Conservation (phyloP, 2,797 vertebrate genomes). For the Hippocampus kuda region DNA sequence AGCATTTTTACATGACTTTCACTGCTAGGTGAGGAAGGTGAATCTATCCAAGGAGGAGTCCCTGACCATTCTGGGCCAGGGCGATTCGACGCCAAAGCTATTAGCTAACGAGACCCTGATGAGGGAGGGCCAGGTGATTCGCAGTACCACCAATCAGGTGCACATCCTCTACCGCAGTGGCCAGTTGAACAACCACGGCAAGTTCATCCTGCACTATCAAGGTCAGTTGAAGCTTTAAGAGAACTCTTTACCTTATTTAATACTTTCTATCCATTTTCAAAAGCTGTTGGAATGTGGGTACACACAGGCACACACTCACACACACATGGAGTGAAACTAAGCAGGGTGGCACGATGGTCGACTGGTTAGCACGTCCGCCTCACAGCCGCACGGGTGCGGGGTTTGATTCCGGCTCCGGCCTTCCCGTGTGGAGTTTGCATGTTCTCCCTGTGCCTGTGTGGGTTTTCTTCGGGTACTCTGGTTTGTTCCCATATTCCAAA, state of each 20-base stretch:
- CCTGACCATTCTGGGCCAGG: constrained; percentile 74
- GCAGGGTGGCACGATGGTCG: no score
- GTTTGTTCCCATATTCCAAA: no score
- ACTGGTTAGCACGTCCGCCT: no score
- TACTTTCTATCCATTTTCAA: no score
- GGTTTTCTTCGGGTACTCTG: no score
- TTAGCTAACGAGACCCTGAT: constrained; percentile 83
- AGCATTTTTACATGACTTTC: neutral
- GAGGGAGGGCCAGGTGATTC: constrained; percentile 85
- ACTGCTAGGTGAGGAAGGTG: constrained; percentile 74
- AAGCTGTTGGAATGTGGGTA: no score
- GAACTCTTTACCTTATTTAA: neutral
- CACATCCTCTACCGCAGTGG: constrained; percentile 83
- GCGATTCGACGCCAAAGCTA: constrained; percentile 67
- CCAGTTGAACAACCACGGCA: constrained; percentile 68
- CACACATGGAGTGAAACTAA: no score
- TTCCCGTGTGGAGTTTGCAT: no score
- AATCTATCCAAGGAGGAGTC: constrained; percentile 84
- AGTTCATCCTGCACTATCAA: constrained; percentile 86
- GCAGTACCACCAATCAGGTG: constrained; percentile 83
- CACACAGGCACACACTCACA: no score
- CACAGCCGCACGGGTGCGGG: no score
- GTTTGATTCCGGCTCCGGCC: no score
- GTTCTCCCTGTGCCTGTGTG: no score
- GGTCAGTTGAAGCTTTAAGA: constrained; percentile 51